Evolutionary conservation across 2,797 vertebrate genomes (phyloP).

Genomic region (Chaetodon trifasciatus): DNA sequence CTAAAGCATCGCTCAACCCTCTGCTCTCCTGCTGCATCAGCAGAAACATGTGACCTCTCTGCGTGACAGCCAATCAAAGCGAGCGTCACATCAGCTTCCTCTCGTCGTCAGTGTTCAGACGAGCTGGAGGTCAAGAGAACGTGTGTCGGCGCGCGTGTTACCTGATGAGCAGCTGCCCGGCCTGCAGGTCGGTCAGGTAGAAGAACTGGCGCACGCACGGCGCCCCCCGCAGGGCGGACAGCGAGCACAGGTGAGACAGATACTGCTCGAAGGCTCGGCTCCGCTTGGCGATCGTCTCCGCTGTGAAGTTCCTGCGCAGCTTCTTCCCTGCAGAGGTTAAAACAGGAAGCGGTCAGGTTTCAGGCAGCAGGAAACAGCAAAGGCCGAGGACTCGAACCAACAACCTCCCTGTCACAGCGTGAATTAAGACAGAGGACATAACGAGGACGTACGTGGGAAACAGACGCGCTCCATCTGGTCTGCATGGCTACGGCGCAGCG

Average conservation of each 20-base stretch:
- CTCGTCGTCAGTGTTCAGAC: too few species aligned
- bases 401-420: not conserved
- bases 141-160: conserved; percentile 3
- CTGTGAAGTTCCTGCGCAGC: conserved; percentile 91
- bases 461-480: conserved; percentile 89
- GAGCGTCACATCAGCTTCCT: too few species aligned
- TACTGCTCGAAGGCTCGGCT: conserved; percentile 97
- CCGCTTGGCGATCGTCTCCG: conserved; percentile 94
- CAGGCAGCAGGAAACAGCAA: too few species aligned
- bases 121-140: too few species aligned
- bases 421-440: accelerated
- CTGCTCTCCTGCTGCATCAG: too few species aligned
- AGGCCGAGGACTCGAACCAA: not conserved
- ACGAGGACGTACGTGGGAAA: conserved; percentile 86
- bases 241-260: conserved; percentile 90
- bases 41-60: too few species aligned
- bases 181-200: conserved; percentile 89
- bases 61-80: too few species aligned
- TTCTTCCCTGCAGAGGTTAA: conserved; percentile 85
- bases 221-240: conserved; percentile 85
- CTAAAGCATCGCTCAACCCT: too few species aligned
- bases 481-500: conserved; percentile 86
- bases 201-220: conserved; percentile 91
- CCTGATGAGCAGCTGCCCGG: conserved; percentile 89
- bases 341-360: not conserved